Conservation (phyloP, 2,888 invertebrate species). For the Cerastoderma edule region DNA sequence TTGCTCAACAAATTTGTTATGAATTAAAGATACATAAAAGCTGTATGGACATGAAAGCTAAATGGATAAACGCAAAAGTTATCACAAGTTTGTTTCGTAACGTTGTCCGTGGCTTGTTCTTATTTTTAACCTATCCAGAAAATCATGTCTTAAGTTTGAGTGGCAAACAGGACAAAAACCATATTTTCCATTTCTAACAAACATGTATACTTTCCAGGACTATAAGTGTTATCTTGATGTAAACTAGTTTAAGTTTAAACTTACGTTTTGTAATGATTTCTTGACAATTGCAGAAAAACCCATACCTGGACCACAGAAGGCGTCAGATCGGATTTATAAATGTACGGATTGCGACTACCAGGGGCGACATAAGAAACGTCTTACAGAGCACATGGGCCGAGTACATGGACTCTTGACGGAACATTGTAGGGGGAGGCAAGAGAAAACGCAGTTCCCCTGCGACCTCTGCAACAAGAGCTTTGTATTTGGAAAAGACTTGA, state of each 20-base stretch:
- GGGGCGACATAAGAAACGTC: slow-evolving; percentile 57
- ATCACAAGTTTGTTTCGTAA: too few species aligned
- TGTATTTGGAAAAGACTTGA: slow-evolving; percentile 72
- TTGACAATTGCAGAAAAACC: too few species aligned
- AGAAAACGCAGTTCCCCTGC: slow-evolving; percentile 57
- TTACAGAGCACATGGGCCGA: slow-evolving; percentile 70
- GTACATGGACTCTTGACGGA: slow-evolving; percentile 67
- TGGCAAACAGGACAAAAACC: too few species aligned
- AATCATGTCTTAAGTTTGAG: too few species aligned
- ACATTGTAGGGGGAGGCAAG: slow-evolving; percentile 24
- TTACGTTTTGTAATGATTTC: not conserved
- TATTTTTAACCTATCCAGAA: too few species aligned
- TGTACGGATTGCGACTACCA: slow-evolving; percentile 70
- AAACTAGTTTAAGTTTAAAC: not conserved
- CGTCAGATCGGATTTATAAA: slow-evolving; percentile 28
- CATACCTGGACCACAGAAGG: not conserved
- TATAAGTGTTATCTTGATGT: not conserved
- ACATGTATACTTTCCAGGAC: too few species aligned
- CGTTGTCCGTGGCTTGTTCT: too few species aligned
- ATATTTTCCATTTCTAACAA: too few species aligned
- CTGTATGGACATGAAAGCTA: too few species aligned
- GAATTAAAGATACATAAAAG: too few species aligned
- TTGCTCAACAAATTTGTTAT: too few species aligned
- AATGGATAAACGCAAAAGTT: too few species aligned
- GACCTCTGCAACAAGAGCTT: slow-evolving; percentile 70